A percentile compares a stretch with the other conserved stretches of the same genome.
Evolutionary conservation across 2,888 invertebrate genomes (phyloP).

Genomic region (Argyra leucocephala): DNA sequence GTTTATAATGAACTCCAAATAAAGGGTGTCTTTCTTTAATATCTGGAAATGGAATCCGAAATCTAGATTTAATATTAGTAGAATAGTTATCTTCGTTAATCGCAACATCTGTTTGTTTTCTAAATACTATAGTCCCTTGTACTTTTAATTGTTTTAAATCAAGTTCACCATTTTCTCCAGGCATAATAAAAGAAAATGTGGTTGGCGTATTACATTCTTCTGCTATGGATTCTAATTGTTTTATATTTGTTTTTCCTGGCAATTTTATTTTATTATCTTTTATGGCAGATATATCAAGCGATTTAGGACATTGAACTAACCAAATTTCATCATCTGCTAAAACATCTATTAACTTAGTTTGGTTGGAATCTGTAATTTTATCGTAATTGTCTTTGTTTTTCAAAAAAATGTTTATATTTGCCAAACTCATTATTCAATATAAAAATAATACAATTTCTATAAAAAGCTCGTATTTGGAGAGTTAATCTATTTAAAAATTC

Average conservation of each 20-base stretch:
- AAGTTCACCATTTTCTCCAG: slow-evolving; percentile 25
- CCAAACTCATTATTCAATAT: not conserved
- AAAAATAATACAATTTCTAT: no score
- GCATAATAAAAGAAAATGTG: slow-evolving; percentile 26
- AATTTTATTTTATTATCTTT: slow-evolving; percentile 29
- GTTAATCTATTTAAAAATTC: no score
- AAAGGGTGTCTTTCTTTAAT: slow-evolving; percentile 32
- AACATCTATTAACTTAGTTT: slow-evolving; percentile 23
- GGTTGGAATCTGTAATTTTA: not conserved
- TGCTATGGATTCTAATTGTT: slow-evolving; percentile 27
- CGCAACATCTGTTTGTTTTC: slow-evolving; percentile 26
- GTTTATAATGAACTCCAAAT: slow-evolving; percentile 28
- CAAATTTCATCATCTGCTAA: slow-evolving; percentile 30
- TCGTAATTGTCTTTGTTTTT: not conserved
- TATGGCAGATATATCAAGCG: slow-evolving; percentile 23
- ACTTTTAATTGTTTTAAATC: slow-evolving; percentile 27
- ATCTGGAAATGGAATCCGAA: slow-evolving; percentile 26
- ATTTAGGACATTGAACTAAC: slow-evolving; percentile 31
- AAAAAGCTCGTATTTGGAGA: no score
- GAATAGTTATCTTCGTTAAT: slow-evolving; percentile 21
- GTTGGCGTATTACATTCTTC: slow-evolving; percentile 23
- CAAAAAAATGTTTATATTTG: not conserved
- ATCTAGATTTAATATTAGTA: slow-evolving; percentile 15
- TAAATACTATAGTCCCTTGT: slow-evolving; percentile 27
- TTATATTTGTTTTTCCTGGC: slow-evolving; percentile 27